phyloP scores from a whole-genome alignment of 2,888 invertebrate genomes.

The Rutpela maculata region DNA sequence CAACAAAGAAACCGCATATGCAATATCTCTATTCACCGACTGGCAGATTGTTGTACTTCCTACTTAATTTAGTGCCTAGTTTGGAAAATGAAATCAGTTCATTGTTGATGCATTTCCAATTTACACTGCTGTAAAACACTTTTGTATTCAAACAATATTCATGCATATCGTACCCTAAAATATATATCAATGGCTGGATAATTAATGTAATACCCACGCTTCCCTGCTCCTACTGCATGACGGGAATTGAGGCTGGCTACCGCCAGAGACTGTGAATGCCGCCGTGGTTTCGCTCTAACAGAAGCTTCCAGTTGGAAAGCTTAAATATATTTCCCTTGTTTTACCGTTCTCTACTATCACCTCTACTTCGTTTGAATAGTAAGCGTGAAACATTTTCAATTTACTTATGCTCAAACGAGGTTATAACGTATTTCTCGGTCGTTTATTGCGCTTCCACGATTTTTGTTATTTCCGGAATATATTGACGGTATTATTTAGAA shows the following conservation, averaged over 20 bases:
- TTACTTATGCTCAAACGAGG: not conserved
- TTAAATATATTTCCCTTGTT: slow-evolving; percentile 7
- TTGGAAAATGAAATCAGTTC: slow-evolving; percentile 4
- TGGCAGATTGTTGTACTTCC: not conserved
- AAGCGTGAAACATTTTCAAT: not conserved
- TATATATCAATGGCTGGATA: slow-evolving; percentile 3
- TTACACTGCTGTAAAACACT: slow-evolving; percentile 12
- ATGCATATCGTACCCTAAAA: slow-evolving; percentile 8
- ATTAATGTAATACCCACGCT: slow-evolving; percentile 7
- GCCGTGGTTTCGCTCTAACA: not conserved
- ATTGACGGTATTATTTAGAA: not conserved
- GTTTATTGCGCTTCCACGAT: not conserved
- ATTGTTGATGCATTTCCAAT: slow-evolving; percentile 16
- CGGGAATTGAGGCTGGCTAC: not conserved
- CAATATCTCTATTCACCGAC: not conserved
- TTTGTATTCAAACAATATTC: slow-evolving; percentile 11
- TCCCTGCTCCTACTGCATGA: not conserved
- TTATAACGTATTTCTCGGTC: not conserved
- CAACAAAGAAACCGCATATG: not conserved
- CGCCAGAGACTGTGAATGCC: not conserved
- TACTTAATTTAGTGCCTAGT: not conserved
- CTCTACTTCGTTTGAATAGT: not conserved
- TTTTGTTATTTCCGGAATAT: not conserved
- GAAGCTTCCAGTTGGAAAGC: slow-evolving; percentile 1
- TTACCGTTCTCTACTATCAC: not conserved